Percentiles rank a stretch among this genome's conserved stretches.
phyloP scores from a whole-genome alignment of 92 coral and sea anemone genomes.

The Muricea muricata region DNA sequence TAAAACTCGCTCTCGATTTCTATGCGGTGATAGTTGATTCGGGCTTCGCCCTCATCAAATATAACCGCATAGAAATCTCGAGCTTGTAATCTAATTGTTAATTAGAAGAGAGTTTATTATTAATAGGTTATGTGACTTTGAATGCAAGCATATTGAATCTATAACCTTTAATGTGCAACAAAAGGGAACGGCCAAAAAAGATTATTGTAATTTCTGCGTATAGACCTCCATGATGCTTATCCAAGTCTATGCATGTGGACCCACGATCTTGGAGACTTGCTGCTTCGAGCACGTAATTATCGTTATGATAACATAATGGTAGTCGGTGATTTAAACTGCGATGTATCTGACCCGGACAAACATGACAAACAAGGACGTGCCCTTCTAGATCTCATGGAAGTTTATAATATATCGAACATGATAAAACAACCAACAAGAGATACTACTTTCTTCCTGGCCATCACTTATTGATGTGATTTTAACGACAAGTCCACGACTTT shows the following conservation, averaged over 20 bases:
- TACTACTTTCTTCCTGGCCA: too few species aligned
- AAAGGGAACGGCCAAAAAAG: neutral
- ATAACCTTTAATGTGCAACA: neutral
- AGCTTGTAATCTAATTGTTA: too few species aligned
- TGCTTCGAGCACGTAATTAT: neutral
- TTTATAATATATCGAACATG: too few species aligned
- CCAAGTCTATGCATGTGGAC: conserved; percentile 1
- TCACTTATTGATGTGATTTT: too few species aligned
- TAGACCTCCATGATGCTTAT: neutral
- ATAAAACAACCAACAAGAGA: too few species aligned
- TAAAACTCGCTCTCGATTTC: too few species aligned
- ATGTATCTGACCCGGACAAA: neutral
- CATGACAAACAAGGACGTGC: neutral
- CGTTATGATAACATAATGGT: conserved; percentile 14
- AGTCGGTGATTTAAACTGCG: conserved; percentile 22
- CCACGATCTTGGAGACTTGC: neutral
- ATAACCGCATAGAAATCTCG: too few species aligned
- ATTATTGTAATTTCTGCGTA: neutral
- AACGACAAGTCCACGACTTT: too few species aligned
- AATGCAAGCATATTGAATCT: neutral
- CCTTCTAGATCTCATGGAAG: neutral
- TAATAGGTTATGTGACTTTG: conserved; percentile 16
- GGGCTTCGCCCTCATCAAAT: too few species aligned
- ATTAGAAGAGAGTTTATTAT: conserved; percentile 32
- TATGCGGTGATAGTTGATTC: too few species aligned